Conservation (phyloP, 2,888 invertebrate species). For the Acleris holmiana region DNA sequence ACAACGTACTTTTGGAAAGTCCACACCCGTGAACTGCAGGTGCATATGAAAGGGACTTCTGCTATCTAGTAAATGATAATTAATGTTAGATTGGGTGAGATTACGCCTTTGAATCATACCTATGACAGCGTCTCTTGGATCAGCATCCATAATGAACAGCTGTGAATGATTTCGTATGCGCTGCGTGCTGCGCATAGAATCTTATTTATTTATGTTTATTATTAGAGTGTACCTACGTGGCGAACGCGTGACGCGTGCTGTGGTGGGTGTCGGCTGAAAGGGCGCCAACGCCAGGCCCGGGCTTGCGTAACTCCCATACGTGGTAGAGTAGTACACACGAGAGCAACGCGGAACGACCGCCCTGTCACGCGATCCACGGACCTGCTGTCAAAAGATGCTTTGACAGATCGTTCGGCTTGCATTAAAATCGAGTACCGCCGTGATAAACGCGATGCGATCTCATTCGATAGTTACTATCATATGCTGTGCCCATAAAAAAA, state of each 20-base stretch:
- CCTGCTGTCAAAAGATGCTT: slow-evolving; percentile 23
- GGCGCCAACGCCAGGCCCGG: slow-evolving; percentile 58
- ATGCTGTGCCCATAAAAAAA: too few species aligned
- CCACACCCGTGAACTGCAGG: slow-evolving; percentile 3
- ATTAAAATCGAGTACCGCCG: slow-evolving; percentile 10
- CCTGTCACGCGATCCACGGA: slow-evolving; percentile 19
- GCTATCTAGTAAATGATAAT: neutral
- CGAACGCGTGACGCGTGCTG: slow-evolving; percentile 47
- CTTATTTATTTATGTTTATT: slow-evolving; percentile 34
- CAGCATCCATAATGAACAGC: slow-evolving; percentile 5
- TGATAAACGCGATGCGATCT: slow-evolving; percentile 18
- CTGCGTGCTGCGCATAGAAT: slow-evolving; percentile 19
- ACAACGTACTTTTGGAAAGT: slow-evolving; percentile 4
- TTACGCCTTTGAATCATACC: neutral
- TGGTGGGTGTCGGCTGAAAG: slow-evolving; percentile 60
- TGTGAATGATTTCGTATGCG: slow-evolving; percentile 20
- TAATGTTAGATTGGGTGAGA: slow-evolving; percentile 1
- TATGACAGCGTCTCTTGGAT: slow-evolving; percentile 5
- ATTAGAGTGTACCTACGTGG: slow-evolving; percentile 42
- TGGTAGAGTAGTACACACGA: slow-evolving; percentile 57
- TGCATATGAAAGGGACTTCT: neutral
- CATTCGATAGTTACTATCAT: too few species aligned
- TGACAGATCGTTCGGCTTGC: slow-evolving; percentile 24
- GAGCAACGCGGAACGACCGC: slow-evolving; percentile 58
- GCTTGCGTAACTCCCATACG: slow-evolving; percentile 51